Conservation (phyloP, 2,113 vertebrate genomes). For the Calidris pygmaea region DNA sequence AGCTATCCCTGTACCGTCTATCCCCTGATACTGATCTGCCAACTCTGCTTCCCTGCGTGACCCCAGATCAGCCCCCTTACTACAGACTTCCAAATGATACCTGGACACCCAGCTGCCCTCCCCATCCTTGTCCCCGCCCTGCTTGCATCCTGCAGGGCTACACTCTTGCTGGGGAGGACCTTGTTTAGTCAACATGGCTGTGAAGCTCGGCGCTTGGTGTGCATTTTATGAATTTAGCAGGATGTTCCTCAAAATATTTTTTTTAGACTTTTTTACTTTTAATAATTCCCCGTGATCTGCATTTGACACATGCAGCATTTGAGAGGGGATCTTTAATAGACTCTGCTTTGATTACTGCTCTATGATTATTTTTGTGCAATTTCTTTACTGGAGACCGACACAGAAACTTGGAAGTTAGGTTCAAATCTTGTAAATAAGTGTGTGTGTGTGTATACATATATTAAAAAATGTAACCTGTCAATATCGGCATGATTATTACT, state of each 20-base stretch:
- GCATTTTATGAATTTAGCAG: not conserved
- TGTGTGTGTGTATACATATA: not conserved
- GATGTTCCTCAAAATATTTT: not conserved
- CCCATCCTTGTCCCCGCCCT: not conserved
- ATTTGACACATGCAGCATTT: not conserved
- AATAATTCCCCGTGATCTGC: not conserved
- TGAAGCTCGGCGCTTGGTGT: not conserved
- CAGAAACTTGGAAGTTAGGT: not conserved
- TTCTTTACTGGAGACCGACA: not conserved
- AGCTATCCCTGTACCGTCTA: not conserved
- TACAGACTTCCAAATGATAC: not conserved
- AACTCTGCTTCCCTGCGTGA: not conserved
- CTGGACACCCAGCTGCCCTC: not conserved
- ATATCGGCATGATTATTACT: not conserved
- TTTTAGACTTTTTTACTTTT: not conserved
- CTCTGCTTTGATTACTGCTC: not conserved
- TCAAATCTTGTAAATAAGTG: not conserved
- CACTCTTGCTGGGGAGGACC: not conserved
- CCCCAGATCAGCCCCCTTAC: not conserved
- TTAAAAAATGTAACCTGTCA: not conserved
- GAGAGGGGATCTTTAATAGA: not conserved
- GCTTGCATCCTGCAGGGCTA: not conserved
- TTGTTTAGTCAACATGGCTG: not conserved
- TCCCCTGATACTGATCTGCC: not conserved
- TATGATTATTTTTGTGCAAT: not conserved